These are phyloP conservation scores for Bilobella aurantiaca DNA, from an alignment of 1,140 invertebrate genomes.

Conservation along the genomic window DNA sequence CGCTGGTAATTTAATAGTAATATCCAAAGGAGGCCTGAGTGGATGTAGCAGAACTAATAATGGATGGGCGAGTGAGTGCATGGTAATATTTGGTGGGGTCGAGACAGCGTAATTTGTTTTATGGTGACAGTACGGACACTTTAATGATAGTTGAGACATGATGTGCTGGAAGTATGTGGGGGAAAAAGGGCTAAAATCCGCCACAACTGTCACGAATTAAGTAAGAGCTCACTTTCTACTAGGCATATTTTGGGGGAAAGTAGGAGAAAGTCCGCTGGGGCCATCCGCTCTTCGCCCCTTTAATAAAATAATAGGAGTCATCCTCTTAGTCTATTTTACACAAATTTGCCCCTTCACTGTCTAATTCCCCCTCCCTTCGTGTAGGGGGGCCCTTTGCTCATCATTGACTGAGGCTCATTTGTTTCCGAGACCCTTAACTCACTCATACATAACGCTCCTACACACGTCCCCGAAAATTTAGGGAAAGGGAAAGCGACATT, in stretches of 20 bases:
- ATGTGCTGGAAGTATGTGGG: constrained; percentile 27
- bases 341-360: neutral
- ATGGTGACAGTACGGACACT: constrained; percentile 36
- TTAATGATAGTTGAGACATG: constrained; percentile 35
- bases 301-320: constrained; percentile 4
- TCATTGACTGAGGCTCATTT: neutral
- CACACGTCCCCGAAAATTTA: neutral
- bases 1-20: no score
- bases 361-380: neutral
- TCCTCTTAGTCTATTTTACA: neutral
- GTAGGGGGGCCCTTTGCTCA: neutral
- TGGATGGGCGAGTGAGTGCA: neutral
- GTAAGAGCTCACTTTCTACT: constrained; percentile 29
- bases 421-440: neutral
- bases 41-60: no score
- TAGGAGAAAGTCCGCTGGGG: neutral
- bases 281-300: neutral
- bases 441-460: neutral
- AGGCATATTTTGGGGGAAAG: constrained; percentile 7
- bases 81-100: neutral
- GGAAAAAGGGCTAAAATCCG: constrained; percentile 21
- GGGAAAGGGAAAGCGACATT: neutral
- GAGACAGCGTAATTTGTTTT: constrained; percentile 35
- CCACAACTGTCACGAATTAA: constrained; percentile 32
- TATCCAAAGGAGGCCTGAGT: no score